Evolutionary conservation across 2,113 vertebrate species (phyloP).

Genomic region (Eupsittula cactorum): DNA sequence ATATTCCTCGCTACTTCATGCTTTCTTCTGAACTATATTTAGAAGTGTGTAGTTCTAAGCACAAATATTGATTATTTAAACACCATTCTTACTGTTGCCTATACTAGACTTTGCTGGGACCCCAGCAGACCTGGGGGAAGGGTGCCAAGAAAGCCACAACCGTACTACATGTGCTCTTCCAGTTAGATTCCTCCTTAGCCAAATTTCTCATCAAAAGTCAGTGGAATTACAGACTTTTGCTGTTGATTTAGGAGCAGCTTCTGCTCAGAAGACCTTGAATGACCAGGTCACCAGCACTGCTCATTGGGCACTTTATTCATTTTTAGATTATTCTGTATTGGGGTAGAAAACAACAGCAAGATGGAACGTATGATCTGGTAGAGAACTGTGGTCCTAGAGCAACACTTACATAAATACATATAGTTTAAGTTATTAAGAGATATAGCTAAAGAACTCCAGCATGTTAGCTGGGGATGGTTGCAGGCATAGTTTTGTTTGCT

Average conservation of each 20-base stretch:
- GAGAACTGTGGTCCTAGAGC: background rate
- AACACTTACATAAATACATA: background rate
- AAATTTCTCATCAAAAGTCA: background rate
- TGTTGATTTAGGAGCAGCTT: background rate
- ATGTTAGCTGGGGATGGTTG: background rate
- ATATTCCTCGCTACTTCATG: background rate
- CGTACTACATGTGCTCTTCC: background rate
- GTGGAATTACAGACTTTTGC: background rate
- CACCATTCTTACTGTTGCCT: background rate
- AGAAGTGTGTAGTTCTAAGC: background rate
- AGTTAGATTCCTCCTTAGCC: background rate
- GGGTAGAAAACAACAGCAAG: background rate
- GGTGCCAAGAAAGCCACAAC: background rate
- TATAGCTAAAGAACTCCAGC: background rate
- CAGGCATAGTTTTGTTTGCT: background rate
- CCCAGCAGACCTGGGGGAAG: background rate
- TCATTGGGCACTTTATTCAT: background rate
- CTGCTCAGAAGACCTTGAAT: background rate
- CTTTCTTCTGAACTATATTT: background rate
- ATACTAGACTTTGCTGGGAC: background rate
- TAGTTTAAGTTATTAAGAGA: background rate
- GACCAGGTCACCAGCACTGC: background rate
- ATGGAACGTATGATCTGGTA: background rate
- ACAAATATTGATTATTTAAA: background rate
- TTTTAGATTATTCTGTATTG: background rate